Base-by-base conservation (phyloP, 1,140 invertebrate genomes). In the Drosophila ironensis region DNA sequence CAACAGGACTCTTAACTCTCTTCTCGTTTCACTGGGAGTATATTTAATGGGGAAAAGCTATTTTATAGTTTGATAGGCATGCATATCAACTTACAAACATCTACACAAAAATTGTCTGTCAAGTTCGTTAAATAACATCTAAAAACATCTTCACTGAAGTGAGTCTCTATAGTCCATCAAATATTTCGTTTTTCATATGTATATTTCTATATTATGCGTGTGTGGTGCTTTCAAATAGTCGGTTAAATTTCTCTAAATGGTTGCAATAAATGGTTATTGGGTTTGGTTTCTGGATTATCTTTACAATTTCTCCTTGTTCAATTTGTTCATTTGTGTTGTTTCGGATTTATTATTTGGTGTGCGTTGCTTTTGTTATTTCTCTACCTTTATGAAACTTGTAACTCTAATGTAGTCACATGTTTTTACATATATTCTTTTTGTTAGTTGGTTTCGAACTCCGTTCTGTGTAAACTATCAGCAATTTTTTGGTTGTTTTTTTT, bases 401-500 rank as follows among this genome's bases (percentile, higher is more conserved):
- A 45, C 14, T 69, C 66, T 54, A 20, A 30, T 35, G 40, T 56
- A 72, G 35, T 45, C 47, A 46, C 33, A 73, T 42, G 27, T 51
- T 47, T 16, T 7, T 48, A 22, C 35, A 27, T 60, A 37, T 38
- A 27, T 12, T 35, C 12, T 22, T 27, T 33, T 28, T 20, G 20
- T 60, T 45, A 14, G 8, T 66, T 51, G 22, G 19, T 56, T 59
- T 77, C 38, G 72, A 81, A 81, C 73, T 84, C 40, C 19, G 76
- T 81, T 81, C 76, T 17, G 72, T 81, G 78, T 82, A 84, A 82
- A 84, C 84, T 80, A 78, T 82, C 77, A 82, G 77, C 77, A 82
- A 82, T 63, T 75, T 71, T 69, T 72, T 72, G 40, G 37, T 76
- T 78, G n/a, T n/a, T 66, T 33, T 60, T 72, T 28, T 33, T 82